Conservation (phyloP, 2,797 vertebrate species). For the Ciconia nigra region DNA sequence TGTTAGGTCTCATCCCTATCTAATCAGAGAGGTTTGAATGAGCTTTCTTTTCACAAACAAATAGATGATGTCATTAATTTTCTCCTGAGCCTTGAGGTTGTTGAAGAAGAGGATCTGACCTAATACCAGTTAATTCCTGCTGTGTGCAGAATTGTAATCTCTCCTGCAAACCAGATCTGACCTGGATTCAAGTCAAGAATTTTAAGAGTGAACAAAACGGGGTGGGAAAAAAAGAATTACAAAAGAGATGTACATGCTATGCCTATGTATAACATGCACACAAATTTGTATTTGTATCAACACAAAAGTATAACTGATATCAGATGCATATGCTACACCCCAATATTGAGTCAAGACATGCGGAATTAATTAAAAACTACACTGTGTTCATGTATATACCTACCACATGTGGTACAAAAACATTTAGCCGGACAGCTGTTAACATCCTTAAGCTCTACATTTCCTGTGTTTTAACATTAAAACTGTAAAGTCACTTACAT, state of each 20-base stretch:
- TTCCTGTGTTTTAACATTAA: neutral
- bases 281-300: neutral
- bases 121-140: slow-evolving; percentile 58
- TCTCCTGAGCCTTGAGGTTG: neutral
- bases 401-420: neutral
- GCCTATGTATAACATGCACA: neutral
- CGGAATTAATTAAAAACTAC: neutral
- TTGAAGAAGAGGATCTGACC: slow-evolving; percentile 34
- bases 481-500: neutral
- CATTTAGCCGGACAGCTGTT: neutral
- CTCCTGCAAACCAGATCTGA: slow-evolving; percentile 37
- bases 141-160: slow-evolving; percentile 40
- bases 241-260: neutral
- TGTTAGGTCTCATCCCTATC: neutral
- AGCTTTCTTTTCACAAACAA: neutral
- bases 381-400: neutral
- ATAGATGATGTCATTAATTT: slow-evolving; percentile 19
- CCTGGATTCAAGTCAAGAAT: slow-evolving; percentile 57
- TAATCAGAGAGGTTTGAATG: neutral
- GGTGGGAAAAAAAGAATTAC: neutral
- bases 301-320: neutral
- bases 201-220: neutral
- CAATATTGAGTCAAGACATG: neutral
- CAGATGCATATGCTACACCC: neutral
- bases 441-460: neutral